Evolutionary conservation across 2,113 vertebrate genomes (phyloP).

Genomic region (Phyllopteryx taeniolatus): DNA sequence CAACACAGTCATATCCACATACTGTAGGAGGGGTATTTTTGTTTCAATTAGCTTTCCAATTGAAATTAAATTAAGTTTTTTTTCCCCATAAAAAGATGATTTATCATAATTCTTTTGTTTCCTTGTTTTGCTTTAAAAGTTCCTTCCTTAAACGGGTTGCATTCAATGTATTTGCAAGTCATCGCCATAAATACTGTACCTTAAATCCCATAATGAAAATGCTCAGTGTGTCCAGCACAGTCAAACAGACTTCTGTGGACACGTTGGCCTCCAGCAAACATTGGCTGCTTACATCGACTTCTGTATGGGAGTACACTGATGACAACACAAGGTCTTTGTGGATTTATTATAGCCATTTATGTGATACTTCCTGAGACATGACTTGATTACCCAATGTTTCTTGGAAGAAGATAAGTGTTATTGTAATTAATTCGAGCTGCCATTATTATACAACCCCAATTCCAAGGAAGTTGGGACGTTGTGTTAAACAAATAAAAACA

Average conservation of each 20-base stretch:
- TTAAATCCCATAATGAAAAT: conserved; percentile 95
- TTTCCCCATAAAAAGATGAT: not conserved
- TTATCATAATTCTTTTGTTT: too few relatives aligned
- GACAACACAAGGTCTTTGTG: conserved; percentile 4
- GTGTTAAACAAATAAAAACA: too few relatives aligned
- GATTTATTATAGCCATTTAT: conserved; percentile 16
- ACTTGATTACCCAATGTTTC: not conserved
- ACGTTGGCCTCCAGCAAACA: conserved; percentile 91
- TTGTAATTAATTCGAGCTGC: not conserved
- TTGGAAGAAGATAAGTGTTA: not conserved
- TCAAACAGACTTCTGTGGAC: conserved; percentile 95
- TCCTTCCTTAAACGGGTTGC: not conserved
- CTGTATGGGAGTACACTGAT: conserved; percentile 87
- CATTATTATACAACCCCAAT: not conserved
- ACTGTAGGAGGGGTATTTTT: too few relatives aligned
- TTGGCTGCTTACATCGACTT: conserved; percentile 89
- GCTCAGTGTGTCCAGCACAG: conserved; percentile 89
- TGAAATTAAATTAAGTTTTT: not conserved
- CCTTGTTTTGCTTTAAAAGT: not conserved
- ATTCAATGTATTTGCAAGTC: not conserved
- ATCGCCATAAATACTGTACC: conserved; percentile 64
- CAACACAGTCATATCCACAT: not conserved
- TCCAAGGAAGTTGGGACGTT: too few relatives aligned
- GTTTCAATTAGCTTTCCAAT: not conserved
- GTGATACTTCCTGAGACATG: not conserved